Evolutionary conservation across 2,888 invertebrate genomes (phyloP), one percentile per base, ranked within the genome.

Genomic region (Drosophila falleni): DNA sequence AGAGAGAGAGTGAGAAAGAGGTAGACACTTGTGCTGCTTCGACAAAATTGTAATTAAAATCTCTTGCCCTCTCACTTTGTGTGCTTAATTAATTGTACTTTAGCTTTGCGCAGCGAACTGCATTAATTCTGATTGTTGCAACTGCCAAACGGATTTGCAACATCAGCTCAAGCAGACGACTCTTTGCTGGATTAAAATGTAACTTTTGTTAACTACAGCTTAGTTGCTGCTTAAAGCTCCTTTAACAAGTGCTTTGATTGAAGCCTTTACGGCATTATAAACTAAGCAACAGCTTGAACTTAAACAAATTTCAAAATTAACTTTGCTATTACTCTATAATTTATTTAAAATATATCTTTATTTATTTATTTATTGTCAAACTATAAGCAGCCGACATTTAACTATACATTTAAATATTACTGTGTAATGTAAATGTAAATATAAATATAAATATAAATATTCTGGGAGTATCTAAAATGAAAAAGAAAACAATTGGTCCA

Each of bases 11-110:
- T n/a, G 35, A 19, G 19, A 33, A 49, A 23, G 15, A 16, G 41
- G 47, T 35, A 10, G 6, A 29, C 59, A 70, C 86, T 82, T 85
- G 49, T 79, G 82, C 80, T 69, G 80, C 80, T 86, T 85, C 83
- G 69, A 77, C 83, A 78, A 78, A 78, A 87, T 81, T 87, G 71
- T 83, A 83, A 83, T 82, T 83, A 83, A 87, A 83, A 83, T 87
- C 87, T 71, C 49, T 73, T 78, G 64, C 71, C 51, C 59, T 72
- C 56, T 80, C 33, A 33, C 31, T 58, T 66, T 74, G 78, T 69
- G 73, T 70, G 73, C 72, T 87, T 83, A 85, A 83, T 87, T 87
- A 83, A 87, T 76, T 81, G 85, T 71, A 87, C 85, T 83, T 84
- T 62, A 75, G 75, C 72, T 67, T 64, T 80, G 64, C 63, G 65